These are phyloP conservation scores for Typhlomys cinereus DNA, from an alignment of 2,113 vertebrate genomes.

Conservation along the genomic window DNA sequence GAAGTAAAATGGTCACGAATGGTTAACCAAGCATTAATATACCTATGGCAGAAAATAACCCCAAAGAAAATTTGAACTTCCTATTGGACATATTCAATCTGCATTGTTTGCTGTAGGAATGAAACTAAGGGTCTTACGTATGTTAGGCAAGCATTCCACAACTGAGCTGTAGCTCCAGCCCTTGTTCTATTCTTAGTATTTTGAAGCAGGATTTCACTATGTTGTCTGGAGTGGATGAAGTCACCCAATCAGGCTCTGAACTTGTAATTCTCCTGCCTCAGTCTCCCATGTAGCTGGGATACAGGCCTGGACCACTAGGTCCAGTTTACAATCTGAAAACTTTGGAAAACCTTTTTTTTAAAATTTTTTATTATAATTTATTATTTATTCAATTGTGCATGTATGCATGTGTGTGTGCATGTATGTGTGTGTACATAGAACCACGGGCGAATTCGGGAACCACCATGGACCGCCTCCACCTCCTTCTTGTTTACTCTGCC, in stretches of 20 bases:
- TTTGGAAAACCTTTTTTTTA: neutral
- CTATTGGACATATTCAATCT: neutral
- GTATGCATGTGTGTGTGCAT: no score
- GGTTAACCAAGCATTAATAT: no score
- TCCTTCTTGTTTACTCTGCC: no score
- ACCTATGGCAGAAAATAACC: no score
- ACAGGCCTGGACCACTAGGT: neutral
- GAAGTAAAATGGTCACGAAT: no score
- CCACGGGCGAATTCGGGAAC: no score
- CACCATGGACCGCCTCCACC: no score
- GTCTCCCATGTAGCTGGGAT: neutral
- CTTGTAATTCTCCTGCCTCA: neutral
- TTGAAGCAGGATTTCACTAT: neutral
- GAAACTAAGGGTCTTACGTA: neutral
- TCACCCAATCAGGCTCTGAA: neutral
- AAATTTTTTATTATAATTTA: no score
- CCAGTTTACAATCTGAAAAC: neutral
- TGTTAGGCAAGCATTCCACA: neutral
- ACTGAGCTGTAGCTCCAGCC: neutral
- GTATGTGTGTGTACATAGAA: no score
- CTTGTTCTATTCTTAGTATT: neutral
- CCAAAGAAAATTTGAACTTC: constrained; percentile 23
- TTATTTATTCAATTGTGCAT: no score
- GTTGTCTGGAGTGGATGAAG: neutral
- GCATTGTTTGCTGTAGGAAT: neutral